Percentiles rank a stretch among this genome's conserved stretches.
Conservation (phyloP, 2,113 vertebrate genomes). For the Antigone vipio region DNA sequence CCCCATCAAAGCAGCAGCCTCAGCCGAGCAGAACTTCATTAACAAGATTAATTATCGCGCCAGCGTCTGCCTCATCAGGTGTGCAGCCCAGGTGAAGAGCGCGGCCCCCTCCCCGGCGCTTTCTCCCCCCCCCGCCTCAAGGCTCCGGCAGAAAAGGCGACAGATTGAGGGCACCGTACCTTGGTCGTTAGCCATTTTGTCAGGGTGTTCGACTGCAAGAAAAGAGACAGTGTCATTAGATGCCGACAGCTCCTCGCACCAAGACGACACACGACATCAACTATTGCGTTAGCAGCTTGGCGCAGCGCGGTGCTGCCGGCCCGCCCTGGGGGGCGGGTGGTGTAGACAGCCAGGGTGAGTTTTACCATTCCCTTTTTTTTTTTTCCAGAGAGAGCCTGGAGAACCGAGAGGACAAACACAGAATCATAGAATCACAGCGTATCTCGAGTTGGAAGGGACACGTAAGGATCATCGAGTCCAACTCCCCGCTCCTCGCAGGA, state of each 20-base stretch:
- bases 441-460: neutral
- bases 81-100: slow-evolving; percentile 55
- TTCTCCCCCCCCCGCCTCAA: neutral
- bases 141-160: neutral
- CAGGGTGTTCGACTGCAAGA: slow-evolving; percentile 88
- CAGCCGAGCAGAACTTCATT: slow-evolving; percentile 76
- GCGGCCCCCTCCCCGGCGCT: neutral
- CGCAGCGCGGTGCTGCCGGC: neutral
- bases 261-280: neutral
- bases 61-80: slow-evolving; percentile 55
- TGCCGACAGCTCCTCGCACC: neutral
- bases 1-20: slow-evolving; percentile 62
- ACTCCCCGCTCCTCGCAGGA: neutral
- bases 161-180: slow-evolving; percentile 72
- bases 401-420: neutral
- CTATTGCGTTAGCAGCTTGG: neutral
- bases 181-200: slow-evolving; percentile 98
- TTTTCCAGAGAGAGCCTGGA: neutral
- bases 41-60: slow-evolving; percentile 72
- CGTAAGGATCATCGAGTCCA: fast-evolving
- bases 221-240: slow-evolving; percentile 64
- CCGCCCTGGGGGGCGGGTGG: neutral
- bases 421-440: neutral
- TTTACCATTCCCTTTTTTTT: neutral
- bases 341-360: neutral